Percentiles rank a stretch among this genome's conserved stretches.
Evolutionary conservation across 2,888 invertebrate genomes (phyloP).

Genomic region (Heterodera filipjevi): DNA sequence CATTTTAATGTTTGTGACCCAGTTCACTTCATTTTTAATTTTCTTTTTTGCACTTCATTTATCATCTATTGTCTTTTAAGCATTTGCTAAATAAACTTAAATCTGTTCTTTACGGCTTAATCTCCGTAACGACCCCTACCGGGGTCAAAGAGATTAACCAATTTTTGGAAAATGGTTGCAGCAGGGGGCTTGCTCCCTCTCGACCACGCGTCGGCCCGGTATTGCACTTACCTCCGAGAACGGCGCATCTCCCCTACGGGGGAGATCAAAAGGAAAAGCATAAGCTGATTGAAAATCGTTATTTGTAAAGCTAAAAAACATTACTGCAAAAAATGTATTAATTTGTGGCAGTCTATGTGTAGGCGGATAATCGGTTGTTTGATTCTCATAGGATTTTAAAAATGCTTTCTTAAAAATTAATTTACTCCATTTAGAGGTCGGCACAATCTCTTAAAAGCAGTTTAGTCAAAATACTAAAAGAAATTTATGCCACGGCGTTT

Average conservation of each 20-base stretch:
- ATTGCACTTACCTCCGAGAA: conserved; percentile 44
- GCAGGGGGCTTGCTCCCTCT: conserved; percentile 40
- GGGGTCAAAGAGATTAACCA: conserved; percentile 39
- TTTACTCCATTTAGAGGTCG: too few relatives aligned
- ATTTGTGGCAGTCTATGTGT: too few relatives aligned
- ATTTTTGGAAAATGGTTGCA: conserved; percentile 39
- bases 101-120: conserved; percentile 42
- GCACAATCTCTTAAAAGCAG: too few relatives aligned
- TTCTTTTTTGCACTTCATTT: neutral
- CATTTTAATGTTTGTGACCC: too few relatives aligned
- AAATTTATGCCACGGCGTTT: too few relatives aligned
- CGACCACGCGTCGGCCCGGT: conserved; percentile 42
- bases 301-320: neutral
- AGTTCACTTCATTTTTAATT: too few relatives aligned
- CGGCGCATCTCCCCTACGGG: conserved; percentile 31
- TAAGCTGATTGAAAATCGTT: too few relatives aligned
- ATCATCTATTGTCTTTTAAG: neutral
- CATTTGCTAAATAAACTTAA: conserved; percentile 19
- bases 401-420: too few relatives aligned
- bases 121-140: conserved; percentile 37
- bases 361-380: too few relatives aligned
- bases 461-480: too few relatives aligned
- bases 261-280: neutral
- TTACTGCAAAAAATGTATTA: too few relatives aligned
- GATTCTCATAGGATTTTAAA: too few relatives aligned